phyloP scores from a whole-genome alignment of 2,113 vertebrate species.

The Todiramphus saurophagus region DNA sequence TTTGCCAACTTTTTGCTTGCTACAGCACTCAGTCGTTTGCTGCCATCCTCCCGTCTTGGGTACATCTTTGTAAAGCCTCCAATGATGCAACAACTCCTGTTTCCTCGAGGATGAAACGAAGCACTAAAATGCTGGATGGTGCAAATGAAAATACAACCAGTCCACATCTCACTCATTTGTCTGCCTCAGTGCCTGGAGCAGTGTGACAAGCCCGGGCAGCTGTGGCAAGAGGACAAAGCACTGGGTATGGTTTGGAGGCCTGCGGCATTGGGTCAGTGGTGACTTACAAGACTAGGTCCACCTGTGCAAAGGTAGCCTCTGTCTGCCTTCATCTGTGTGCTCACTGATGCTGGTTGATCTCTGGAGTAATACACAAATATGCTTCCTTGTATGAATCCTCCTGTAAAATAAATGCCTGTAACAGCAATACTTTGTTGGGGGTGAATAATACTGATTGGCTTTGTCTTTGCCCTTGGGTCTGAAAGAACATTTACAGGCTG shows the following conservation, averaged over 20 bases:
- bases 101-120: neutral
- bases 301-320: neutral
- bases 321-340: neutral
- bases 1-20: neutral
- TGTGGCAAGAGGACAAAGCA: neutral
- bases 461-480: neutral
- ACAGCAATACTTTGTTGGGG: neutral
- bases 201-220: neutral
- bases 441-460: neutral
- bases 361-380: neutral
- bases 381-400: neutral
- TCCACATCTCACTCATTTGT: neutral
- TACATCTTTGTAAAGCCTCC: neutral
- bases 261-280: neutral
- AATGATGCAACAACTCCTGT: neutral
- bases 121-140: neutral
- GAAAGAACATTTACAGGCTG: neutral
- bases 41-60: neutral
- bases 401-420: neutral
- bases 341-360: neutral
- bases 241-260: neutral
- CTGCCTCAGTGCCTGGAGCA: rapidly evolving
- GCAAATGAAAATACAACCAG: neutral
- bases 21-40: neutral
- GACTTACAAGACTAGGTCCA: neutral